Conservation (phyloP, 2,113 vertebrate species). For the Sminthopsis crassicaudata region DNA sequence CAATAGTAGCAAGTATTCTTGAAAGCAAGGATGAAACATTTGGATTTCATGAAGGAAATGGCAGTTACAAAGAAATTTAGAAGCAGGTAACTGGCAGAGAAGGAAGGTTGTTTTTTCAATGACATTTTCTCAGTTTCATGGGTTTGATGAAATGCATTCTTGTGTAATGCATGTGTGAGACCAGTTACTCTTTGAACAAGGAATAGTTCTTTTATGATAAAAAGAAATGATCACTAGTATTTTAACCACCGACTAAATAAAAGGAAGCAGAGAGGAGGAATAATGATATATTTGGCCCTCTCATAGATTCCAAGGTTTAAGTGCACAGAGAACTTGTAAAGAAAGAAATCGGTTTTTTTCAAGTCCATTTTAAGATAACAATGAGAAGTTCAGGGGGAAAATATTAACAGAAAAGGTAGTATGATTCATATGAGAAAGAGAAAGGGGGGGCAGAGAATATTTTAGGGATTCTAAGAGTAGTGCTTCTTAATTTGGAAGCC, state of each 20-base stretch:
- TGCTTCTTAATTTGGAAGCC: not conserved
- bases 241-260: constrained; percentile 10
- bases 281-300: constrained; percentile 57
- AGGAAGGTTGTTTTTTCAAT: not conserved
- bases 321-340: not conserved
- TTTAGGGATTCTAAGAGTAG: not conserved
- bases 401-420: not conserved
- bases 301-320: constrained; percentile 14
- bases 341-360: not conserved
- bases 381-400: not conserved
- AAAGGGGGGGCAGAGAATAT: not conserved
- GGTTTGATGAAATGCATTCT: not conserved
- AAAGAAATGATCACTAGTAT: not conserved
- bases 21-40: constrained; percentile 49
- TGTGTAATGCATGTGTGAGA: not conserved
- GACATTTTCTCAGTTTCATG: not conserved
- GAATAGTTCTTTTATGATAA: not conserved
- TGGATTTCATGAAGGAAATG: constrained; percentile 55
- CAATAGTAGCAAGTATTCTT: constrained; percentile 8
- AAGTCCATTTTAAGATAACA: not conserved
- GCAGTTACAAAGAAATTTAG: constrained; percentile 32
- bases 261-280: constrained; percentile 50
- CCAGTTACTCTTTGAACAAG: constrained; percentile 45
- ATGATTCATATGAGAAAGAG: too few species aligned
- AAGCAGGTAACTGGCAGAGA: constrained; percentile 26